Conservation (phyloP, 1,140 invertebrate species). For the Bombus fervidus region DNA sequence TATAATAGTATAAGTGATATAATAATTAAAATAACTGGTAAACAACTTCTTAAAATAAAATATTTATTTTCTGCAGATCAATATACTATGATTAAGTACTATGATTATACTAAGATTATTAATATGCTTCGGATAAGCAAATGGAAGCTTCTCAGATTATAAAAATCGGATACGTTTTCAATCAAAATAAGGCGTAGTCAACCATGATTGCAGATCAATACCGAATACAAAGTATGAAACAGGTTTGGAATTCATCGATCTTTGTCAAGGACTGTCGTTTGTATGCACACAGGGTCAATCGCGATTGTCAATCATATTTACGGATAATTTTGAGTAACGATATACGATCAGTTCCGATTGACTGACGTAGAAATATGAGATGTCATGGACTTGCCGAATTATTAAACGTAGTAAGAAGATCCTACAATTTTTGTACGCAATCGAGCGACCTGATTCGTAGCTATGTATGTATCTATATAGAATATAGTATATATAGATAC, state of each 20-base stretch:
- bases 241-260: constrained; percentile 35
- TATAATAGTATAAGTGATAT: neutral
- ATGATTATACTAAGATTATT: neutral
- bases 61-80: neutral
- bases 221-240: constrained; percentile 1
- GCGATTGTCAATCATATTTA: constrained; percentile 22
- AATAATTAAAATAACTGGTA: neutral
- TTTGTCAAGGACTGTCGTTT: constrained; percentile 17
- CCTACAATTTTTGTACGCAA: neutral
- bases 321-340: constrained; percentile 33
- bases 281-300: constrained; percentile 9
- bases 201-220: neutral
- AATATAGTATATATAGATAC: neutral
- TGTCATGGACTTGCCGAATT: neutral
- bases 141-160: neutral
- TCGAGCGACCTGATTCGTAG: too few relatives aligned
- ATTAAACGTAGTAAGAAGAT: neutral
- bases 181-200: neutral
- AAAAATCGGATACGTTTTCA: neutral
- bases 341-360: neutral
- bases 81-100: neutral
- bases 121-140: neutral
- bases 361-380: neutral
- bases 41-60: neutral
- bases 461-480: too few relatives aligned